Percentiles rank a stretch among this genome's conserved stretches.
Evolutionary conservation across 2,113 vertebrate species (phyloP).

Genomic region (Todiramphus chloris): DNA sequence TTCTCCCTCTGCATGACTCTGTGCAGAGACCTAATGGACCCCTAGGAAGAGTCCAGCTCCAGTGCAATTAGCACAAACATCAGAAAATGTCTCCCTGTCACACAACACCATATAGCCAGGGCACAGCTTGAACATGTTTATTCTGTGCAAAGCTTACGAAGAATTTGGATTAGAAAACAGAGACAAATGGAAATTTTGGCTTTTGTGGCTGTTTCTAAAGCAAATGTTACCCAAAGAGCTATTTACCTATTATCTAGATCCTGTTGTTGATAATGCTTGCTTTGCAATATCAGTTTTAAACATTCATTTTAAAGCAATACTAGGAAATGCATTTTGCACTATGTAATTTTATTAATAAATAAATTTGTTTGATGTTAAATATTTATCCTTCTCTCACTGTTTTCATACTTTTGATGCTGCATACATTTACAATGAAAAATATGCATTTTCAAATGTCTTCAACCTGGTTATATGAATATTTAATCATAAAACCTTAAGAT

Average conservation of each 20-base stretch:
- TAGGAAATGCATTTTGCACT: slow-evolving; percentile 19
- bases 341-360: slow-evolving; percentile 56
- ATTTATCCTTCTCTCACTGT: slow-evolving; percentile 46
- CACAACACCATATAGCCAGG: background rate
- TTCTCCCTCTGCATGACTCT: background rate
- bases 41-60: slow-evolving; percentile 29
- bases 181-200: slow-evolving; percentile 59
- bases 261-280: slow-evolving; percentile 27
- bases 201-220: slow-evolving; percentile 45
- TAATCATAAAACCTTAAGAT: background rate
- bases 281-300: slow-evolving; percentile 15
- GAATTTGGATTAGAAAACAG: slow-evolving; percentile 58
- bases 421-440: slow-evolving; percentile 12
- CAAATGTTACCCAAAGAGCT: slow-evolving; percentile 45
- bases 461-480: slow-evolving; percentile 28
- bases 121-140: slow-evolving; percentile 44
- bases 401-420: slow-evolving; percentile 8
- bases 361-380: slow-evolving; percentile 64
- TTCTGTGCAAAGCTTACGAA: slow-evolving; percentile 37
- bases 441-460: slow-evolving; percentile 26
- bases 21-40: background rate
- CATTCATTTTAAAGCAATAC: slow-evolving; percentile 37
- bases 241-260: slow-evolving; percentile 56
- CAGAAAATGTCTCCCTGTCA: background rate
- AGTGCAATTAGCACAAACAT: slow-evolving; percentile 22